phyloP scores from a whole-genome alignment of 2,888 invertebrate species.

The Polyploca ridens region DNA sequence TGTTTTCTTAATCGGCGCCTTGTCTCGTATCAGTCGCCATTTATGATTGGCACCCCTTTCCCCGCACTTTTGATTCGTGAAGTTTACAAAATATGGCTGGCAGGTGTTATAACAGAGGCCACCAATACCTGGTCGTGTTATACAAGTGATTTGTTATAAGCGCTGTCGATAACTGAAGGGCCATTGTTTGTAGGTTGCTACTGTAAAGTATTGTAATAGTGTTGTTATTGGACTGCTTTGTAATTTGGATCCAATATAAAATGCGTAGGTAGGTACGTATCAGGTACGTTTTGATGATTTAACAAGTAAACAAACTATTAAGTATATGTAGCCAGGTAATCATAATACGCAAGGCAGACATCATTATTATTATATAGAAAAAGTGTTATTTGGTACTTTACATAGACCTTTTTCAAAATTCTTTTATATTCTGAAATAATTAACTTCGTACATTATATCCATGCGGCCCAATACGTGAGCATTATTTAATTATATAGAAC shows the following conservation, averaged over 20 bases:
- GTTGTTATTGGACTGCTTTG: slow-evolving; percentile 43
- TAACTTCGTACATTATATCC: not conserved
- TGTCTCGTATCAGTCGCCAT: slow-evolving; percentile 53
- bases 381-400: too few relatives aligned
- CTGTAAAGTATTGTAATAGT: slow-evolving; percentile 57
- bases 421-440: too few relatives aligned
- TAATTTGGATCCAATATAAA: slow-evolving; percentile 10
- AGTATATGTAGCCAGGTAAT: too few relatives aligned
- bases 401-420: too few relatives aligned
- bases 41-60: slow-evolving; percentile 35
- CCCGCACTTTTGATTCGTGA: slow-evolving; percentile 24
- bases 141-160: slow-evolving; percentile 67
- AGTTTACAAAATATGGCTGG: slow-evolving; percentile 23
- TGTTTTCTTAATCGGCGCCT: slow-evolving; percentile 72
- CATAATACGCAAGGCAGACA: too few relatives aligned
- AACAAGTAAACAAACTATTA: not conserved
- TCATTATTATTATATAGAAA: not conserved
- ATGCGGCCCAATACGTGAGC: not conserved
- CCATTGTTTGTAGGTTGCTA: slow-evolving; percentile 67
- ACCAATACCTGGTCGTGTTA: slow-evolving; percentile 46
- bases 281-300: not conserved
- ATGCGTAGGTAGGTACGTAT: not conserved
- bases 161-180: slow-evolving; percentile 65
- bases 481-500: not conserved
- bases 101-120: slow-evolving; percentile 51